Percentiles rank a stretch among this genome's conserved stretches.
These are phyloP conservation scores for Cinara cedri DNA, from an alignment of 2,888 invertebrate species.

Conservation along the genomic window DNA sequence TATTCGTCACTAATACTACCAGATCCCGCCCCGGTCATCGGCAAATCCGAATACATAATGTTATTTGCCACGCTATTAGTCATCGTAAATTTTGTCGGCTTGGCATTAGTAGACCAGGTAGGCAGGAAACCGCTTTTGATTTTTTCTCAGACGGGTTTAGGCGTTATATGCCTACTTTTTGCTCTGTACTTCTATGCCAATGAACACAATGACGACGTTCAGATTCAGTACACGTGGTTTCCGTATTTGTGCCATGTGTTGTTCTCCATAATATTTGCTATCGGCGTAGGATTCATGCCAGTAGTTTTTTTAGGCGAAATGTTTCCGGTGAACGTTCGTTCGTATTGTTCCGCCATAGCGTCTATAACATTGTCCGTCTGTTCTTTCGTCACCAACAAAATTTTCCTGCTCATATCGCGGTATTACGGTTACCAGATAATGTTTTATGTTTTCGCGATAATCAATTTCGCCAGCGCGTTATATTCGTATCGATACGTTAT, in stretches of 20 bases:
- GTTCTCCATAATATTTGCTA: constrained; percentile 69
- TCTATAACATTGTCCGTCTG: constrained; percentile 68
- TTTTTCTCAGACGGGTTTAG: constrained; percentile 58
- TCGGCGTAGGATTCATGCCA: constrained; percentile 70
- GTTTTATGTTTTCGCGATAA: constrained; percentile 68
- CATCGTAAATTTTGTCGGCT: constrained; percentile 54
- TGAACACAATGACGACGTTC: constrained; percentile 61
- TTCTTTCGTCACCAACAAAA: constrained; percentile 68
- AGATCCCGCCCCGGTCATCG: constrained; percentile 35
- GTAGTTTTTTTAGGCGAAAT: constrained; percentile 71
- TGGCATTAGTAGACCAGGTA: constrained; percentile 57
- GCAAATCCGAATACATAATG: constrained; percentile 58
- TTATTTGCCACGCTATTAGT: constrained; percentile 58
- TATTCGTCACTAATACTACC: constrained; percentile 53
- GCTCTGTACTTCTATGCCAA: constrained; percentile 58
- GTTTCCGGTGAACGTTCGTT: constrained; percentile 71
- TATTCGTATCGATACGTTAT: constrained; percentile 66
- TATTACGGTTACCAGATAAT: constrained; percentile 72
- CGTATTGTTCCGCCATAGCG: constrained; percentile 68
- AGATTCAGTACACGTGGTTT: constrained; percentile 64
- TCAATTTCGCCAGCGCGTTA: constrained; percentile 68
- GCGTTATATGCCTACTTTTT: constrained; percentile 52
- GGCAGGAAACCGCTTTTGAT: constrained; percentile 59
- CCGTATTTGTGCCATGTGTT: constrained; percentile 66
- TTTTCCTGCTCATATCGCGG: constrained; percentile 68